phyloP scores from a whole-genome alignment of 1,140 invertebrate species.

The Lucilia sericata region DNA sequence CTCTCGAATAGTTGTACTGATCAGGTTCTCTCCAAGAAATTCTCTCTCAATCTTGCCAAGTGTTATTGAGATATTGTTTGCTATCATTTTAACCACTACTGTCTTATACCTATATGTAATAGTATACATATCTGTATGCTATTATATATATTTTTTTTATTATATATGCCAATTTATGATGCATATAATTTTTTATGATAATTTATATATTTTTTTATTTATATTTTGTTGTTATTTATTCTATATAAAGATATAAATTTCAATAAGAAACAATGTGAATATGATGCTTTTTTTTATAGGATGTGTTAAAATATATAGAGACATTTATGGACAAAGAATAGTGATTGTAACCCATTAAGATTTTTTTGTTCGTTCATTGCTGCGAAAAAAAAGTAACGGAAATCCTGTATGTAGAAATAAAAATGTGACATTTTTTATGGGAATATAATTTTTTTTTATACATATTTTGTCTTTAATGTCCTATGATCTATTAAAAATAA shows the following conservation, averaged over 20 bases:
- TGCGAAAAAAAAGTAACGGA: background rate
- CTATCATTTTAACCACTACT: no score
- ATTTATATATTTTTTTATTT: conserved; percentile 14
- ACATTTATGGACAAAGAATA: background rate
- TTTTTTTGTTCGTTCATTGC: background rate
- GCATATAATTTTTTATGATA: conserved; percentile 43
- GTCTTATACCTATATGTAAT: no score
- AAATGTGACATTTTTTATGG: no score
- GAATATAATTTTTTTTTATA: no score
- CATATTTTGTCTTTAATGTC: no score
- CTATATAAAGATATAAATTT: conserved; percentile 36
- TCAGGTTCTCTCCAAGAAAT: no score
- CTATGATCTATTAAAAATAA: no score
- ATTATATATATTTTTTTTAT: background rate
- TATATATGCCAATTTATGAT: conserved; percentile 39
- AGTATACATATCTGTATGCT: background rate
- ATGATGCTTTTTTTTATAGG: background rate
- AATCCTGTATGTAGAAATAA: background rate
- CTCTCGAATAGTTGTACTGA: no score
- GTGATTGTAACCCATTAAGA: conserved; percentile 7
- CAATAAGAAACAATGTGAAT: conserved; percentile 27
- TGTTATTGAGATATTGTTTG: no score
- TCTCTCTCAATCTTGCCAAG: no score
- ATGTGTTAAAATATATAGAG: background rate
- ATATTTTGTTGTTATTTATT: background rate